Evolutionary conservation across 2,797 vertebrate species (phyloP), one percentile per base, ranked within the genome.

Genomic region (Esox lucius): DNA sequence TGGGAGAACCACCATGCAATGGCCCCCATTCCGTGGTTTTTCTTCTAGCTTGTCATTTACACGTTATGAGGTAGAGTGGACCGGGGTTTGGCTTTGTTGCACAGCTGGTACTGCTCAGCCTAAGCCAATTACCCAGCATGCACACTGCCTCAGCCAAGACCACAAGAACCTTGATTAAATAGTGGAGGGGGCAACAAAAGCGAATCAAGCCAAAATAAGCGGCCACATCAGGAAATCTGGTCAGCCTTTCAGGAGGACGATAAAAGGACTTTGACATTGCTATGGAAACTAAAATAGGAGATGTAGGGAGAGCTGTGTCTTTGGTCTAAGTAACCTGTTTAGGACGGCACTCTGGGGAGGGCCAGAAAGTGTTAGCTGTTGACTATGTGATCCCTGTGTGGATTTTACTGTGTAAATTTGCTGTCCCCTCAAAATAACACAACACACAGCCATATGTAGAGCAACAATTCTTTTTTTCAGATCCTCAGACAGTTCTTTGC

Each of bases 101-200:
- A 85, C 92, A 93, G 92, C 92, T 93, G 91, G 91, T 93, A 84
- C 81, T 72, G 81, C 83, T 92, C 90, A 92, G 85, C 87, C 80
- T 89, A 91, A 92, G 85, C 84, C 87, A 92, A 91, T 92, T 91
- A 92, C 75, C 79, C 87, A 75, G 83, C 70, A 75, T 74, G 80
- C 83, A 80, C 78, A 13, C 75, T 75, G 86, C 86, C 78, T 83
- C 56, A 85, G 85, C 89, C 86, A 83, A 82, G 87, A 86, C 87
- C 85, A 71, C 87, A 87, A 72, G 71, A 81, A 83, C 75, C 85
- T 80, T 90, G 90, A 90, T 81, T 90, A 86, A 89, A 89, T 73
- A 83, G 83, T 59, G 67, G 82, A 82, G 64, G 68, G 80, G 83
- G 80, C 83, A 90, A 86, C 82, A 79, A 84, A 87, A 88, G 85